Base-by-base conservation (phyloP, 2,888 invertebrate species). In the Kuschelorhynchus macadamiae region DNA sequence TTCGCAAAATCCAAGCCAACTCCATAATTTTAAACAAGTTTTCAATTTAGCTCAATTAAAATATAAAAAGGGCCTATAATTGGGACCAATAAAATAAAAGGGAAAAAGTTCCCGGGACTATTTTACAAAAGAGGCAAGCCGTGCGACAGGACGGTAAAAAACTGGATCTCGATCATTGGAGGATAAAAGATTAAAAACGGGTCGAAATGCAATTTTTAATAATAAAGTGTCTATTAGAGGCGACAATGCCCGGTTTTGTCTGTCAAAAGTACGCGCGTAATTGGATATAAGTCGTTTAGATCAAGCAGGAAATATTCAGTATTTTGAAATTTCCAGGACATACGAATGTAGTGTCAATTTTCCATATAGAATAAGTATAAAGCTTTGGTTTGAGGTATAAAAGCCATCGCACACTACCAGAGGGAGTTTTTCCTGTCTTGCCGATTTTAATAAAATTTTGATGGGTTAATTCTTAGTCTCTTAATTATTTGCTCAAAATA, bases 1-100 rank as follows among this genome's bases (percentile, higher is more conserved):
- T 52, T 50, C 18, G 49, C 50, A 44, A 61, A 52, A 36, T 41
- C 32, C n/a, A 61, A 33, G 32, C 50, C 33, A 21, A 32, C 44
- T 52, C 61, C 61, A 52, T 61, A 42, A 52, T 61, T 52, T 61
- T 61, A 61, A 62, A 46, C 62, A 33, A 55, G 62, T 62, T 62
- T 62, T 36, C 62, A 53, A 62, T 62, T 62, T 47, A 46, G 46
- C 16, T 12, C 46, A 42, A 62, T 55, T 62, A 62, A 62, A 62
- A 62, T 53, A 20, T 57, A 50, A 56, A 57, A 42, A 57, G 49
- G 49, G 20, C 21, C 20, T 42, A 49, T 57, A 64, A 64, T 57
- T 64, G 56, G 36, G 18, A 17, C 47, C 50, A 64, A 50, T 57
- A 42, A 57, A 64, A 44, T 52, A 50, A 33, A 46, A 64, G 33